Evolutionary conservation across 2,113 vertebrate genomes (phyloP).

Genomic region (Pelusios castaneus): DNA sequence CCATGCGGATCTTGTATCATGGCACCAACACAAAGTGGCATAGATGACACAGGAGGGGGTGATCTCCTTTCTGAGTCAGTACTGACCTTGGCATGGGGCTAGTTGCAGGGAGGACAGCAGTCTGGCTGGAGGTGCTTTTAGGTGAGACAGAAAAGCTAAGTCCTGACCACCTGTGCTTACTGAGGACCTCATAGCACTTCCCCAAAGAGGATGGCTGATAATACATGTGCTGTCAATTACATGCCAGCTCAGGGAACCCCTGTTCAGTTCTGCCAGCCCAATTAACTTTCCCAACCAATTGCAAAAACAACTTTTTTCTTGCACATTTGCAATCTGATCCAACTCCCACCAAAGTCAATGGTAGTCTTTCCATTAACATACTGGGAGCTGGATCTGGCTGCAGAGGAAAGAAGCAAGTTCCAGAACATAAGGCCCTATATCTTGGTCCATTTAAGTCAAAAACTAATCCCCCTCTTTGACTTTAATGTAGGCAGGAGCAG

Average conservation of each 20-base stretch:
- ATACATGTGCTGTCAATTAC: not conserved
- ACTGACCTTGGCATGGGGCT: not conserved
- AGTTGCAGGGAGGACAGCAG: not conserved
- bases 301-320: not conserved
- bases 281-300: not conserved
- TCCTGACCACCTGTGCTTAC: not conserved
- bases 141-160: not conserved
- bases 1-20: no score
- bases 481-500: not conserved
- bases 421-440: not conserved
- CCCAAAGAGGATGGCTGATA: not conserved
- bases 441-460: not conserved
- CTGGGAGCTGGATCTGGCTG: not conserved
- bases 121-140: not conserved
- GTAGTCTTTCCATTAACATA: not conserved
- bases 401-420: not conserved
- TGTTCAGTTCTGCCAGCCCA: not conserved
- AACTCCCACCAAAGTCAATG: not conserved
- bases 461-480: not conserved
- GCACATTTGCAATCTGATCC: not conserved
- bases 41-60: not conserved
- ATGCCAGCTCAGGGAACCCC: not conserved
- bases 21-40: not conserved
- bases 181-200: not conserved
- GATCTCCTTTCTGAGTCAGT: not conserved